A percentile compares a stretch with the other conserved stretches of the same genome.
phyloP scores from a whole-genome alignment of 2,888 invertebrate genomes.

The Ptychoptera albimana region DNA sequence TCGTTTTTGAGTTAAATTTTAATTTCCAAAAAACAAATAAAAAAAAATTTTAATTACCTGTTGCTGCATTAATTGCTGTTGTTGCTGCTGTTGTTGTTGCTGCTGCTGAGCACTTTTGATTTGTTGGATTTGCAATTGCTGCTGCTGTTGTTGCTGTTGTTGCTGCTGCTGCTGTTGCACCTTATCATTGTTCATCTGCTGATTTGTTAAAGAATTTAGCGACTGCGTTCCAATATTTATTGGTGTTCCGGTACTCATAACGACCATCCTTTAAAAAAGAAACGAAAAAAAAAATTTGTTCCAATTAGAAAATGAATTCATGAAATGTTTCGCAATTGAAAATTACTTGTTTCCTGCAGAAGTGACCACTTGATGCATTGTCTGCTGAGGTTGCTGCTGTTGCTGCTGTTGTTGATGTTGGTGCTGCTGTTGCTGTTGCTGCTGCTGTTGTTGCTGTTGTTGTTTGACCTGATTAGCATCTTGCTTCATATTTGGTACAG shows the following conservation, averaged over 20 bases:
- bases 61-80: slow-evolving; percentile 15
- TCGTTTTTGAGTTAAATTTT: too few relatives aligned
- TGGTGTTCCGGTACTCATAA: slow-evolving; percentile 29
- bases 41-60: slow-evolving; percentile 13
- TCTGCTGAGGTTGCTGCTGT: slow-evolving; percentile 20
- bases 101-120: slow-evolving; percentile 7
- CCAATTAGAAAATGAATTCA: slow-evolving; percentile 5
- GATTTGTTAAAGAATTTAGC: slow-evolving; percentile 12
- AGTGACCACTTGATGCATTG: slow-evolving; percentile 33
- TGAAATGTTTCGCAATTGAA: too few relatives aligned
- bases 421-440: slow-evolving; percentile 36
- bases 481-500: slow-evolving; percentile 35
- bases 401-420: slow-evolving; percentile 9
- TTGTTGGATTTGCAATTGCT: slow-evolving; percentile 14
- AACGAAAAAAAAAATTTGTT: neutral
- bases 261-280: slow-evolving; percentile 24
- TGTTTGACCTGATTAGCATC: slow-evolving; percentile 51
- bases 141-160: slow-evolving; percentile 34
- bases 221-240: slow-evolving; percentile 18
- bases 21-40: too few relatives aligned
- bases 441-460: slow-evolving; percentile 13
- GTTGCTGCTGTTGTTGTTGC: slow-evolving; percentile 11
- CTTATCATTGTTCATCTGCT: slow-evolving; percentile 32
- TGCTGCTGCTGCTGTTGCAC: slow-evolving; percentile 41
- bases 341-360: slow-evolving; percentile 36